Evolutionary conservation across 2,113 vertebrate species (phyloP).

Genomic region (Campylorhamphus procurvoides): DNA sequence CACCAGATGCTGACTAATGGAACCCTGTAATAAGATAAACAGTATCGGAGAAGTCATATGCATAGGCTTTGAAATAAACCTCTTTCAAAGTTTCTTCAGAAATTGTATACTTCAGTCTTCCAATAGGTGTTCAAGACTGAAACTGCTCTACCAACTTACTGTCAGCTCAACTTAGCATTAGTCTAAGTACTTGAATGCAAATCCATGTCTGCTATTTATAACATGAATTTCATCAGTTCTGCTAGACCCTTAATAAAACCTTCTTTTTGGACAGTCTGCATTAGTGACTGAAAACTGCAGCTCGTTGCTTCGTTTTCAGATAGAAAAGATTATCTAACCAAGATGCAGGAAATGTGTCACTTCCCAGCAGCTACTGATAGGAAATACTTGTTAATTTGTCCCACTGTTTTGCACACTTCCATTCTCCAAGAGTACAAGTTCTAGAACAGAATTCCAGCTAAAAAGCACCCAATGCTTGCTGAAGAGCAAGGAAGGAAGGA

Average conservation of each 20-base stretch:
- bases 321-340: background rate
- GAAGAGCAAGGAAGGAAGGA: background rate
- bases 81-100: background rate
- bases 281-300: too few species aligned
- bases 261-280: background rate
- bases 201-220: background rate
- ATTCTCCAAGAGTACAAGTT: background rate
- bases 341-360: conserved; percentile 41
- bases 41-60: background rate
- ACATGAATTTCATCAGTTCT: background rate
- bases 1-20: background rate
- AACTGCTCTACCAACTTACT: background rate
- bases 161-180: background rate
- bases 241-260: background rate
- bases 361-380: background rate
- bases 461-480: background rate
- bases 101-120: background rate
- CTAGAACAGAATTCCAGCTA: background rate
- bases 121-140: background rate
- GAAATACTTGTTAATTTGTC: conserved; percentile 14
- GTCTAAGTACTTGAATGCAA: background rate
- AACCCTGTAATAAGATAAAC: background rate
- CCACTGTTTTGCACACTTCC: background rate
- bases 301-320: background rate
- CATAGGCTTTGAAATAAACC: background rate